Evolutionary conservation across 2,797 vertebrate genomes (phyloP).

Genomic region (Cyclopterus lumpus): DNA sequence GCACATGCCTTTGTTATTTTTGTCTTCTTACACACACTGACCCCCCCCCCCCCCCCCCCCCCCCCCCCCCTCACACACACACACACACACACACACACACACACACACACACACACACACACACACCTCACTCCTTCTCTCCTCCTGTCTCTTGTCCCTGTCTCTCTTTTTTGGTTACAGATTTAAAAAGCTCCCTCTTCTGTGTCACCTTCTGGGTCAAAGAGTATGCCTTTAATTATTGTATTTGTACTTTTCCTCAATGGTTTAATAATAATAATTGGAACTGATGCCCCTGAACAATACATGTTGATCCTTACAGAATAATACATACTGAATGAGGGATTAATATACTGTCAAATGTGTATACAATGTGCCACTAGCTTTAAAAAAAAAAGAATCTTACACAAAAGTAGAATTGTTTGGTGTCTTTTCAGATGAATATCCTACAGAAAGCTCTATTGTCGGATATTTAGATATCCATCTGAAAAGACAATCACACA

Average conservation of each 20-base stretch:
- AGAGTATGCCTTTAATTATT: background rate
- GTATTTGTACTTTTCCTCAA: background rate
- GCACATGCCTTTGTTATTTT: constrained; percentile 73
- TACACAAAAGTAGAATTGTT: background rate
- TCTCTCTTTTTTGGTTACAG: background rate
- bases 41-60: background rate
- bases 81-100: too few species aligned
- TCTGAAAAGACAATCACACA: too few species aligned
- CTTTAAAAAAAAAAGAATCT: background rate
- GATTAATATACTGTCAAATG: background rate
- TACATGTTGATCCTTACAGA: background rate
- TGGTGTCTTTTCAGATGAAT: too few species aligned
- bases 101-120: too few species aligned
- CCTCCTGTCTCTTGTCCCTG: constrained; percentile 21
- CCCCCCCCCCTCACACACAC: background rate
- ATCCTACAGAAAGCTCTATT: background rate
- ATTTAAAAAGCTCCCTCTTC: constrained; percentile 19
- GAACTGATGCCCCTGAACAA: background rate
- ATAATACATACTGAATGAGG: background rate
- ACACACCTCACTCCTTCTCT: background rate
- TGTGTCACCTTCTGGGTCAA: constrained; percentile 39
- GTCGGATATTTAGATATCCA: too few species aligned
- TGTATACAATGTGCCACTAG: background rate
- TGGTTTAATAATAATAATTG: background rate
- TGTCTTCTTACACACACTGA: constrained; percentile 33